These are phyloP conservation scores for Hipparchia sbordonii DNA, from an alignment of 2,888 invertebrate species.

Conservation along the genomic window DNA sequence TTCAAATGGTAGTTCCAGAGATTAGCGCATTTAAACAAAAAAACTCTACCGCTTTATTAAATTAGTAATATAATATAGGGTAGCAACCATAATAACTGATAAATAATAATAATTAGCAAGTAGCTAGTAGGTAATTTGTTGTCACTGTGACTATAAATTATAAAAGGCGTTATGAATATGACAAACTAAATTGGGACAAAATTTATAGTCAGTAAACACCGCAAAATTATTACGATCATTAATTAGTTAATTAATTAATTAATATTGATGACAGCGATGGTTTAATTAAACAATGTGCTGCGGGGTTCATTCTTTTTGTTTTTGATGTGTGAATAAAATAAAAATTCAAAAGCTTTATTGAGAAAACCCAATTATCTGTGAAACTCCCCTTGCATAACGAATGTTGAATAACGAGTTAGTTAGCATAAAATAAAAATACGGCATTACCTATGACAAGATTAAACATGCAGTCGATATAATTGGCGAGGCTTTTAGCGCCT, in stretches of 20 bases:
- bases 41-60: no score
- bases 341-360: constrained; percentile 20
- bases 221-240: constrained; percentile 33
- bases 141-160: constrained; percentile 27
- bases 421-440: constrained; percentile 42
- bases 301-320: constrained; percentile 18
- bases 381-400: constrained; percentile 40
- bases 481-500: no score
- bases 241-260: constrained; percentile 24
- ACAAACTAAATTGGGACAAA: constrained; percentile 35
- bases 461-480: no score
- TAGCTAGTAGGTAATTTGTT: not conserved
- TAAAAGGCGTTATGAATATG: constrained; percentile 34
- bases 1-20: no score
- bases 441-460: constrained; percentile 27
- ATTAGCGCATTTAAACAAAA: no score
- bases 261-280: not conserved
- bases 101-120: no score
- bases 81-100: no score
- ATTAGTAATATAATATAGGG: no score
- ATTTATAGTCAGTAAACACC: constrained; percentile 29
- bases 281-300: not conserved
- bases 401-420: constrained; percentile 57
- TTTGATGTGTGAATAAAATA: constrained; percentile 18
- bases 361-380: constrained; percentile 23